phyloP scores from a whole-genome alignment of 2,113 vertebrate species.

The Amphilophus citrinellus region DNA sequence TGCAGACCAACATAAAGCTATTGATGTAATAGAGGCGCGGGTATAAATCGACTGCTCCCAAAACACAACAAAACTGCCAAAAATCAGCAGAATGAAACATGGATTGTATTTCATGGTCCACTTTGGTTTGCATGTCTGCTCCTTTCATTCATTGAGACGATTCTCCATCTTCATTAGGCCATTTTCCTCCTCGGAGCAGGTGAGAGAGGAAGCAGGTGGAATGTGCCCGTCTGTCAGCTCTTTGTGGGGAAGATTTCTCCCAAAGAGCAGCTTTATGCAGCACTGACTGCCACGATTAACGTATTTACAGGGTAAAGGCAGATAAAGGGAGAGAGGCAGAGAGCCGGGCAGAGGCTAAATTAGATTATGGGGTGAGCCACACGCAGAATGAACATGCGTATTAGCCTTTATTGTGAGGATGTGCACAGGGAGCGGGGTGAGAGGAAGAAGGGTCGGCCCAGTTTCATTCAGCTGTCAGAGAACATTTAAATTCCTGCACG shows the following conservation, averaged over 20 bases:
- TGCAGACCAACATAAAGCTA: neutral
- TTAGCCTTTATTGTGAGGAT: conserved; percentile 28
- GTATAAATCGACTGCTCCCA: neutral
- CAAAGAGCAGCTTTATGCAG: conserved; percentile 29
- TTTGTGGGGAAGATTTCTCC: conserved; percentile 33
- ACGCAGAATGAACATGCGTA: conserved; percentile 43
- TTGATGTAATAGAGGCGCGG: neutral
- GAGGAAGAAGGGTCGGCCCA: neutral
- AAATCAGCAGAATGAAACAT: conserved; percentile 19
- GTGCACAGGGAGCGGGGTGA: neutral
- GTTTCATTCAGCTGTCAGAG: conserved; percentile 48
- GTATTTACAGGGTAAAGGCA: conserved; percentile 25
- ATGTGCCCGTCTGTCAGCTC: conserved; percentile 5
- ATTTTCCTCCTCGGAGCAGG: conserved; percentile 24
- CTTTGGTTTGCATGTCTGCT: neutral
- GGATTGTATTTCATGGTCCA: neutral
- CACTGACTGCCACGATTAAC: conserved; percentile 26
- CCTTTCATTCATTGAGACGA: neutral
- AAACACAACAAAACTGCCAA: conserved; percentile 11
- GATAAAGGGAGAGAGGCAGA: conserved; percentile 20
- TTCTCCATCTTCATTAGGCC: neutral
- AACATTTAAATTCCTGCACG: conserved; percentile 37
- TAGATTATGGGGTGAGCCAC: conserved; percentile 41
- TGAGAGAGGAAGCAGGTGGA: conserved; percentile 19
- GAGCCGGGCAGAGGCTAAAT: conserved; percentile 37